Evolutionary conservation across 1,140 invertebrate genomes (phyloP).

Genomic region (Drosophila bipectinata): DNA sequence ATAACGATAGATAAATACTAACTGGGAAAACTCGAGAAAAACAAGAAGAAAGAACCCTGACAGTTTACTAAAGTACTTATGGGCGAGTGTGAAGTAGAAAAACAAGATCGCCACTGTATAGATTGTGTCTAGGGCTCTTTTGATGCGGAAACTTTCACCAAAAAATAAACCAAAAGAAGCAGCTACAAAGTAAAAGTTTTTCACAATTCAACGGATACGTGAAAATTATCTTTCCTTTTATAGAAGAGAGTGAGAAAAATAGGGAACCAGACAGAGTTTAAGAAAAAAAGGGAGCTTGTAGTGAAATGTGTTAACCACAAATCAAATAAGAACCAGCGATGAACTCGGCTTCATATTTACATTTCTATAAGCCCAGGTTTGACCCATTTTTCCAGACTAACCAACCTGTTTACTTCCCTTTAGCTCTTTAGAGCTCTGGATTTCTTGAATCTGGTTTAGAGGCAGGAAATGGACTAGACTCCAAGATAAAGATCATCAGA

Average conservation of each 20-base stretch:
- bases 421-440: constrained; percentile 1
- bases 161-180: constrained; percentile 33
- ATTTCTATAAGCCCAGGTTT: constrained; percentile 12
- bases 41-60: constrained; percentile 15
- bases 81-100: constrained; percentile 6
- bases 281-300: constrained; percentile 5
- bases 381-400: constrained; percentile 38
- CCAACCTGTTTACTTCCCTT: constrained; percentile 1
- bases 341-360: constrained; percentile 5
- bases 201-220: constrained; percentile 36
- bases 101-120: constrained; percentile 16
- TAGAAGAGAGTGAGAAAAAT: constrained; percentile 16
- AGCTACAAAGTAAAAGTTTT: constrained; percentile 58
- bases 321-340: constrained; percentile 48
- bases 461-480: not conserved
- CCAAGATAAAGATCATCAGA: constrained; percentile 8
- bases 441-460: constrained; percentile 5
- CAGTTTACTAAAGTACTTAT: constrained; percentile 33
- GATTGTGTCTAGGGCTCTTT: constrained; percentile 38
- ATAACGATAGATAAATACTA: constrained; percentile 78
- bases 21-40: constrained; percentile 40
- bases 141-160: constrained; percentile 47
- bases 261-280: constrained; percentile 4
- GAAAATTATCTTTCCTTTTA: constrained; percentile 26
- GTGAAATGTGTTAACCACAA: constrained; percentile 47